Base-by-base conservation (phyloP, 2,888 invertebrate genomes). In the Cerastoderma edule region DNA sequence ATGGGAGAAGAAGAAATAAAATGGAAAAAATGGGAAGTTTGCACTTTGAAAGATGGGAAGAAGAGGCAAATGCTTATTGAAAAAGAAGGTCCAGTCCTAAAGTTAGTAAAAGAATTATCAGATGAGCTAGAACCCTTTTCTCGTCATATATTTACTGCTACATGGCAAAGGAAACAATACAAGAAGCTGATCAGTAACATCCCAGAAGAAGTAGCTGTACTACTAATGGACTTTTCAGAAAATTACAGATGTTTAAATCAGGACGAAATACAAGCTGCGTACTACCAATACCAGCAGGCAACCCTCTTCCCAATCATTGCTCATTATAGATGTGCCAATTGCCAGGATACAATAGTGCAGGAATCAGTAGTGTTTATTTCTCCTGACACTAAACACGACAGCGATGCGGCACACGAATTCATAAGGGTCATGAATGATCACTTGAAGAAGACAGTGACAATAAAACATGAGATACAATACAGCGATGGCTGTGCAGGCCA, bases 401-500 rank as follows among this genome's bases (percentile, higher is more conserved):
- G 24, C 30, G 5, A 4, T 8, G 71, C 71, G 32, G 65, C 54
- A 54, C 1, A 53, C 4, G 35, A 65, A 28, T 71, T 64, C 35
- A 53, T n/a, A 1, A 39, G 32, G 30, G 28, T 19, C 19, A 53
- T 53, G 32, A 19, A 68, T 24, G 33, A 56, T 44, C 67, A 68
- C 24, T 22, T 64, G 46, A 64, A 44, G 44, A 46, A 64, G 46
- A 64, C 44, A 44, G 35, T 69, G 35, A 60, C 24, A n/a, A 39
- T 60, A 24, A 69, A 24, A 60, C 39, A 64, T 4, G 46, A 71
- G 56, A 33, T 71, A 30, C 65, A 65, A 24, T 71, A 39, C 28
- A 65, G 56, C 27, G 71, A 71, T 71, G 71, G 64, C 33, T 71
- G 71, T 64, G 64, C 71, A 24, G 44, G 28, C 32, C 71, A 71